Evolutionary conservation across 1,140 invertebrate genomes (phyloP).

Genomic region (Mizuhopecten yessoensis): DNA sequence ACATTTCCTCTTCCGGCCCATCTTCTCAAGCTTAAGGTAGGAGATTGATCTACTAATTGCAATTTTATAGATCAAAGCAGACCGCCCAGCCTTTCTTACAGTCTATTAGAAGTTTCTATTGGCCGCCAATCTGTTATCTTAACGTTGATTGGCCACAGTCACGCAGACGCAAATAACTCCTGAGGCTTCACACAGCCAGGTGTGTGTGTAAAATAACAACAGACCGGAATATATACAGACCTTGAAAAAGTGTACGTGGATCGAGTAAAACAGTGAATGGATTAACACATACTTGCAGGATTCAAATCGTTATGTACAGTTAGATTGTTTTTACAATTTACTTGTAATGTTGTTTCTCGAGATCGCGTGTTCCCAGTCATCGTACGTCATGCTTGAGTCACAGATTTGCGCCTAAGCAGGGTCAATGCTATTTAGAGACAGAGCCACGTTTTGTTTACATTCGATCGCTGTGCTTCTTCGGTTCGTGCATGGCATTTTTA

Average conservation of each 20-base stretch:
- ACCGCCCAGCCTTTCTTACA: background rate
- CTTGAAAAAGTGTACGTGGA: background rate
- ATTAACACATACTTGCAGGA: background rate
- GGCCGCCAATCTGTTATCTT: constrained; percentile 26
- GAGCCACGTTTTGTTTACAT: constrained; percentile 38
- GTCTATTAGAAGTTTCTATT: background rate
- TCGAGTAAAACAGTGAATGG: background rate
- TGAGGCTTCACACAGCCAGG: background rate
- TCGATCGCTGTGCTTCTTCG: background rate
- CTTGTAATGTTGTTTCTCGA: background rate
- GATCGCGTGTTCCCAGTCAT: constrained; percentile 4
- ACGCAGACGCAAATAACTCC: constrained; percentile 37
- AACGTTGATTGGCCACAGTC: background rate
- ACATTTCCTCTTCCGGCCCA: no score
- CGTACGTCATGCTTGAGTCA: constrained; percentile 29
- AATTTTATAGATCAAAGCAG: constrained; percentile 17
- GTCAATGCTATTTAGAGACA: constrained; percentile 25
- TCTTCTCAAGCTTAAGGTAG: background rate
- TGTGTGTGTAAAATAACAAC: constrained; percentile 21
- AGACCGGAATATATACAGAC: background rate
- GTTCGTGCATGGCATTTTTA: background rate
- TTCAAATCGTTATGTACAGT: background rate
- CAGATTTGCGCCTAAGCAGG: constrained; percentile 29
- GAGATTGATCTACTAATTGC: background rate
- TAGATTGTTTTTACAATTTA: background rate